phyloP scores from a whole-genome alignment of 1,140 invertebrate species.

The Ditylenchus dipsaci region DNA sequence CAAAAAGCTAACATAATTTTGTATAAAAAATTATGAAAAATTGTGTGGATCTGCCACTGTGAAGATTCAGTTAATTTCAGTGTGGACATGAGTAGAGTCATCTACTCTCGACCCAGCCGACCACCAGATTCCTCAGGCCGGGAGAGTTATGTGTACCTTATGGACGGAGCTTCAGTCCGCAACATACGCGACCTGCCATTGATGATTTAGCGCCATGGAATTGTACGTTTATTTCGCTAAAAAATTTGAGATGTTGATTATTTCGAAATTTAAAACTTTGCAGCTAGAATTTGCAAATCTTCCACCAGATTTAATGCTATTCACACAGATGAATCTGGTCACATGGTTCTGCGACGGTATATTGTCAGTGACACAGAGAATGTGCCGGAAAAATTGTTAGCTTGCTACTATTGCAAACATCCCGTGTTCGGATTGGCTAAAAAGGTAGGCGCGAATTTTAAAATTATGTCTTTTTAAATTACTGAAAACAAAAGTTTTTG shows the following conservation, averaged over 20 bases:
- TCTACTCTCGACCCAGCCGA: conserved; percentile 18
- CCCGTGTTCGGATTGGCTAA: conserved; percentile 23
- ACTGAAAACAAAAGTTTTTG: not conserved
- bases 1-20: not conserved
- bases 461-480: not conserved
- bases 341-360: conserved; percentile 24
- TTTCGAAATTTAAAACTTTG: not conserved
- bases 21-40: conserved; percentile 1
- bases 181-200: conserved; percentile 26
- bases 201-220: conserved; percentile 33
- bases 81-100: conserved; percentile 19
- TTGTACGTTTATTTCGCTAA: conserved; percentile 9
- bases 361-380: conserved; percentile 23
- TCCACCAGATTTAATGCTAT: conserved; percentile 29
- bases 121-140: conserved; percentile 23
- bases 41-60: not conserved
- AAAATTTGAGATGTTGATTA: not conserved
- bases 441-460: no score
- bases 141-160: conserved; percentile 22
- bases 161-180: conserved; percentile 19
- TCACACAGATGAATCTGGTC: conserved; percentile 6
- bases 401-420: conserved; percentile 31
- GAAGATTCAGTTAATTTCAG: not conserved
- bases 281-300: conserved; percentile 28
- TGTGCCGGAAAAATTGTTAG: conserved; percentile 22